These are phyloP conservation scores for Amblyopsis hoosieri DNA, from an alignment of 2,797 vertebrate genomes.

Conservation along the genomic window DNA sequence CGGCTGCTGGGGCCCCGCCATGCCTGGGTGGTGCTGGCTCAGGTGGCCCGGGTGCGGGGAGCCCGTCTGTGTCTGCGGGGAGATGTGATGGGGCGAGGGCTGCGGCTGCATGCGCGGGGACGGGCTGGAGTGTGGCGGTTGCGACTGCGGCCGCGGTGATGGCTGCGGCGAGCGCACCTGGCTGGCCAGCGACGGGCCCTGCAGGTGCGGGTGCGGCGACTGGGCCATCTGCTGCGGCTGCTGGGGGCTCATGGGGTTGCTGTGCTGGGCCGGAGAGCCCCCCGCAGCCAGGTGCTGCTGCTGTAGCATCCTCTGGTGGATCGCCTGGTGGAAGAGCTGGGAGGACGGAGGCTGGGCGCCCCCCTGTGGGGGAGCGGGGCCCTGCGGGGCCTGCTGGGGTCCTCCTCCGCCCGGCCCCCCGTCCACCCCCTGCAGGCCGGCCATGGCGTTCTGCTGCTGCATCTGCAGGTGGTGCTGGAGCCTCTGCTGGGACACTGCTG, in stretches of 20 bases:
- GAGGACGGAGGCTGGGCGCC: constrained; percentile 76
- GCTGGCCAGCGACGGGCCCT: constrained; percentile 88
- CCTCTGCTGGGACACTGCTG: constrained; percentile 76
- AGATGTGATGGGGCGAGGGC: constrained; percentile 95
- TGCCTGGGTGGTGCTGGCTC: constrained; percentile 79
- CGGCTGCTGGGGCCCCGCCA: constrained; percentile 80
- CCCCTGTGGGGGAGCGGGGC: constrained; percentile 75
- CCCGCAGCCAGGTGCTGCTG: constrained; percentile 88
- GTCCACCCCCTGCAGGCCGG: constrained; percentile 74
- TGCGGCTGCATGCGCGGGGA: constrained; percentile 96
- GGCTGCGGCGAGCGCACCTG: constrained; percentile 98
- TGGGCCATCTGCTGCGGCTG: constrained; percentile 83
- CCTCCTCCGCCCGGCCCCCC: constrained; percentile 69
- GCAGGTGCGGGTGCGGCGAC: constrained; percentile 91
- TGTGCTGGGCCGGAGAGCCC: constrained; percentile 84
- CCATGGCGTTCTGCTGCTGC: constrained; percentile 85
- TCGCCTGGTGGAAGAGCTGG: constrained; percentile 84
- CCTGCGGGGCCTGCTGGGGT: constrained; percentile 79
- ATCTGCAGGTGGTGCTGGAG: constrained; percentile 88
- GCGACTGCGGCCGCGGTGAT: constrained; percentile 93
- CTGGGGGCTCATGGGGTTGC: constrained; percentile 94
- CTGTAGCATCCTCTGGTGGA: constrained; percentile 91
- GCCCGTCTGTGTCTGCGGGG: constrained; percentile 95
- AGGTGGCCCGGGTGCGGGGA: constrained; percentile 90
- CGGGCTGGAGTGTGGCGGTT: constrained; percentile 96